Evolutionary conservation across 2,888 invertebrate genomes (phyloP), one percentile per base, ranked within the genome.

Genomic region (Rutpela maculata): DNA sequence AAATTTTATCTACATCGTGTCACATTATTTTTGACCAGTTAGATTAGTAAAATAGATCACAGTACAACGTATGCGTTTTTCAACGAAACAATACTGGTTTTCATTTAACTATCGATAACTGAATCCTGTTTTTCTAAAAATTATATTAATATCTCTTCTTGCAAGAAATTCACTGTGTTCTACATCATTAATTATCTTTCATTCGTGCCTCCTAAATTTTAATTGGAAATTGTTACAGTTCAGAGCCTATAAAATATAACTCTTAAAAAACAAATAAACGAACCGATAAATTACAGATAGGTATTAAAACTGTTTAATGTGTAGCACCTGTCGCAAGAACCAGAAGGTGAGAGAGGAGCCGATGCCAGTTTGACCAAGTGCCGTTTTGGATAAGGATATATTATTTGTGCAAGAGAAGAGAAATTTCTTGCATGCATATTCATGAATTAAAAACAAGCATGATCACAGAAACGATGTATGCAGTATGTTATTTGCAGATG

Each of bases 281-380:
- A 60, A 43, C 62, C 62, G 62, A 71, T 71, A 71, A 71, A 71
- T 71, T 71, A 71, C 62, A 22, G 18, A 60, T 50, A 19, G 70
- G 35, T 38, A 71, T 71, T 71, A 71, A 71, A 62, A 71, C 70
- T 57, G 70, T 71, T 71, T 62, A 71, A 62, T 60, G 70, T 62
- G 60, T 71, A 71, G 70, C 70, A 71, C 70, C 70, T 71, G 70
- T 62, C 62, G 19, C 31, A 18, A 6, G 19, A 38, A 19, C 12
- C 57, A 71, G 70, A 35, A 71, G 69, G 69, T 57, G 69, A 59
- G 57, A 69, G 69, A 67, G 17, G 69, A 55, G n/a, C 55, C 38
- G 70, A 71, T 62, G 70, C 50, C 50, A 43, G 70, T 35, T 26
- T 19, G 22, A 22, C 19, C 70, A 38, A 69, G 35, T 71, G 70